Conservation (phyloP, 1,140 invertebrate species). For the Drosophila asahinai region DNA sequence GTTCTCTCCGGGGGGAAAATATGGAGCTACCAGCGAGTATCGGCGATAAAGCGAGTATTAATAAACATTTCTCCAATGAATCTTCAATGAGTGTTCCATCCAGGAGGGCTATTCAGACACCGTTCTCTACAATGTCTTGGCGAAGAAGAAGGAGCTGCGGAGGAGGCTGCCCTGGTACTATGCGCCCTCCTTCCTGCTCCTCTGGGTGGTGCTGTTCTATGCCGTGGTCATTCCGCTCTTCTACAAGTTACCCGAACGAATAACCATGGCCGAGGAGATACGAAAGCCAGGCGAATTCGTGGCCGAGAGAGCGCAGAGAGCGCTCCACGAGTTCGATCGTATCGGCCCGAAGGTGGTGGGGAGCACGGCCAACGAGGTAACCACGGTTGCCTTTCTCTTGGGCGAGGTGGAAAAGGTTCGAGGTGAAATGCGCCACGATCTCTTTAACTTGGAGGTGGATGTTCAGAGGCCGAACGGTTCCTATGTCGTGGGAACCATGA, state of each 20-base stretch:
- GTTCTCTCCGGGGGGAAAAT: conserved; percentile 1
- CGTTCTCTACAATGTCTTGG: conserved; percentile 31
- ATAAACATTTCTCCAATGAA: conserved; percentile 9
- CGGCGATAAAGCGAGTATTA: conserved; percentile 29
- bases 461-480: conserved; percentile 88
- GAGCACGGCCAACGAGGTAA: conserved; percentile 88
- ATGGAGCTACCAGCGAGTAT: conserved; percentile 12
- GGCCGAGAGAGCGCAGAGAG: conserved; percentile 65
- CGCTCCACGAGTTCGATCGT: conserved; percentile 88
- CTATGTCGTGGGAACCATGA: conserved; percentile 91
- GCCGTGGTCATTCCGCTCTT: conserved; percentile 67
- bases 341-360: conserved; percentile 89
- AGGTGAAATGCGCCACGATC: conserved; percentile 45
- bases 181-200: conserved; percentile 57
- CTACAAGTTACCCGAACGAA: conserved; percentile 54
- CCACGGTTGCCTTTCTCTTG: conserved; percentile 86
- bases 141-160: conserved; percentile 4
- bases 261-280: conserved; percentile 47
- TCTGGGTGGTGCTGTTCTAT: conserved; percentile 70
- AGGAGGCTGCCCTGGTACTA: conserved; percentile 49
- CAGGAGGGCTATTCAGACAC: conserved; percentile 21
- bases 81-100: conserved; percentile 1
- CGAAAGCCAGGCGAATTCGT: conserved; percentile 56
- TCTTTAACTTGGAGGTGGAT: conserved; percentile 71
- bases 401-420: conserved; percentile 68